Base-by-base conservation (phyloP, 2,888 invertebrate species). In the Aphidius colemani region DNA sequence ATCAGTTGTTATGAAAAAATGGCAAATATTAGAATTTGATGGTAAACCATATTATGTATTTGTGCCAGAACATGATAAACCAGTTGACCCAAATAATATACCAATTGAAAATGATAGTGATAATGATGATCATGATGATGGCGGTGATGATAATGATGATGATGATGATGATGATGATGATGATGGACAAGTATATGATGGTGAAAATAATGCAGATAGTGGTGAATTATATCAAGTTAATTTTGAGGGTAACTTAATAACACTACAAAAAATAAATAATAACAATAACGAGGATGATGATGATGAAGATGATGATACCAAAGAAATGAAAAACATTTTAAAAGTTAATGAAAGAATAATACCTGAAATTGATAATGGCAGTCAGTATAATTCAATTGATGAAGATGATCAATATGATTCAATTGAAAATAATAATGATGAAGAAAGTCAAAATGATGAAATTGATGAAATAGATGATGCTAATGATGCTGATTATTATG, bases 11-110 rank as follows among this genome's bases (percentile, higher is more conserved):
- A 82, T 82, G 82, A 76, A 73, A 62, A 81, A 81, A 59, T 82
- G 82, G 82, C 82, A 82, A 64, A 81, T 82, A 63, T 70, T 82
- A 65, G 82, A 82, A 51, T 82, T 81, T 63, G 80, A 82, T 60
- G 82, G 81, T 10, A 81, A 78, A 11, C 78, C 80, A 0, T 82
- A 80, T 72, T 82, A 82, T 69, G 82, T 81, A 5, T 82, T 82
- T 64, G 73, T 82, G 45, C 81, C 82, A 43, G 79, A 79, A 66
- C 75, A 75, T 53, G 79, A 77, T 13, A 62, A 63, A 13, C 78
- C 79, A 6, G 63, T 81, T 6, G 70, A 72, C 10, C 70, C 73
- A 1, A 74, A 74, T 0, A 64, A 70, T 10, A 70, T 77, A 48
- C 74, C 76, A 1, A 65, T 57, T 13, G n/a, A 58, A 13, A 67